Evolutionary conservation across 2,888 invertebrate genomes (phyloP).

Genomic region (Luffia ferchaultella): DNA sequence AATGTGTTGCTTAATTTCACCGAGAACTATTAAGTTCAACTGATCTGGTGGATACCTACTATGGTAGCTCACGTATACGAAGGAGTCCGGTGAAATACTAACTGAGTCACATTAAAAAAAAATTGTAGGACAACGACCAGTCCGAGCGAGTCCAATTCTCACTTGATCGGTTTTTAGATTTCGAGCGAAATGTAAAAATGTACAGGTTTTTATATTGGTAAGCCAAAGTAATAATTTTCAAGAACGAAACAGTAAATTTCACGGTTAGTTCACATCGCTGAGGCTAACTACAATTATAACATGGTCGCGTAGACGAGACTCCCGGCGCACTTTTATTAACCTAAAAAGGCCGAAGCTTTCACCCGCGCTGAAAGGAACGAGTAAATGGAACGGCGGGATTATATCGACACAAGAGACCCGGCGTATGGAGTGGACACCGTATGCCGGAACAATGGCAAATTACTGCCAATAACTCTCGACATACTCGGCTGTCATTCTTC

Average conservation of each 20-base stretch:
- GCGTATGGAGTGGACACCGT: not conserved
- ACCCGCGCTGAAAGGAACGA: not conserved
- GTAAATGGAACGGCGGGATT: not conserved
- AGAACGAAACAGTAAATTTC: not conserved
- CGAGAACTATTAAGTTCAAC: too few relatives aligned
- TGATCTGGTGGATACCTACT: too few relatives aligned
- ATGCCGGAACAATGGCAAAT: not conserved
- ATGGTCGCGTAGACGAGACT: not conserved
- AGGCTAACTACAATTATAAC: not conserved
- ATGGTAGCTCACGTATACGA: too few relatives aligned
- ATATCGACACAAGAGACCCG: not conserved
- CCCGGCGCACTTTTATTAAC: not conserved
- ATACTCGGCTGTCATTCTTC: too few relatives aligned
- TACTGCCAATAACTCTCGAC: not conserved
- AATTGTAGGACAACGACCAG: too few relatives aligned
- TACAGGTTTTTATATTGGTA: not conserved
- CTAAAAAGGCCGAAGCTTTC: not conserved
- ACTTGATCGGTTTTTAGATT: too few relatives aligned
- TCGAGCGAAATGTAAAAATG: not conserved
- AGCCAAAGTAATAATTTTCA: not conserved
- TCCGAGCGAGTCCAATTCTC: too few relatives aligned
- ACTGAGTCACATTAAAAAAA: too few relatives aligned
- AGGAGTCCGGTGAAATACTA: too few relatives aligned
- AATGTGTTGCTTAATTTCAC: too few relatives aligned
- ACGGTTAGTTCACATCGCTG: not conserved